phyloP scores from a whole-genome alignment of 2,888 invertebrate species.

The Agrotis puta region DNA sequence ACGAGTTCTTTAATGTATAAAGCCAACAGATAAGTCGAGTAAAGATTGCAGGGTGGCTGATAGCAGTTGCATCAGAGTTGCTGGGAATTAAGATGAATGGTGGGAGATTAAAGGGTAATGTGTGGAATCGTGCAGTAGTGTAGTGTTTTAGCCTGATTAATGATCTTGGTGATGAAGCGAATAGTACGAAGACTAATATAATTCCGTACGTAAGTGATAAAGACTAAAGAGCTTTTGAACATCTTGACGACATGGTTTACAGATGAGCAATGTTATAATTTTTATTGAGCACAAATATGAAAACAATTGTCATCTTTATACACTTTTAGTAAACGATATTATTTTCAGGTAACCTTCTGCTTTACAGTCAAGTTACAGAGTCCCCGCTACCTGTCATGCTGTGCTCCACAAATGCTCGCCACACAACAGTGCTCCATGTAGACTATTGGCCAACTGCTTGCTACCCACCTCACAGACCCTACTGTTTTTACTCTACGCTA shows the following conservation, averaged over 20 bases:
- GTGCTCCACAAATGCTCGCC: constrained; percentile 25
- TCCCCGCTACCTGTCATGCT: constrained; percentile 7
- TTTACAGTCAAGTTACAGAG: not conserved
- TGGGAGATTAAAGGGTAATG: not conserved
- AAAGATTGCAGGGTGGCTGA: not conserved
- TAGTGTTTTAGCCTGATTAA: not conserved
- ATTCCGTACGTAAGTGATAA: not conserved
- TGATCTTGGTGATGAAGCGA: not conserved
- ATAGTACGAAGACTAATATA: not conserved
- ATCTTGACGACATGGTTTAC: no score
- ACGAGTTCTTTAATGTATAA: no score
- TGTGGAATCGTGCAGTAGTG: not conserved
- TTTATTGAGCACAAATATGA: no score
- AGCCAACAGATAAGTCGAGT: not conserved
- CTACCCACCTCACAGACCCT: constrained; percentile 53
- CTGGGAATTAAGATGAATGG: not conserved
- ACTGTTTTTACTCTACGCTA: constrained; percentile 51
- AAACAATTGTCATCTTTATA: no score
- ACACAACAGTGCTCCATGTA: constrained; percentile 55
- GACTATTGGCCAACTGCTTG: constrained; percentile 63
- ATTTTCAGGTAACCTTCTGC: no score
- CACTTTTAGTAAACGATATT: no score
- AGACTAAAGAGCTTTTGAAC: no score
- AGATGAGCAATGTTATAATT: no score
- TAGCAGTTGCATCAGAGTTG: not conserved